A percentile compares a stretch with the other conserved stretches of the same genome.
Conservation (phyloP, 2,797 vertebrate genomes). For the Phaenicophaeus curvirostris region DNA sequence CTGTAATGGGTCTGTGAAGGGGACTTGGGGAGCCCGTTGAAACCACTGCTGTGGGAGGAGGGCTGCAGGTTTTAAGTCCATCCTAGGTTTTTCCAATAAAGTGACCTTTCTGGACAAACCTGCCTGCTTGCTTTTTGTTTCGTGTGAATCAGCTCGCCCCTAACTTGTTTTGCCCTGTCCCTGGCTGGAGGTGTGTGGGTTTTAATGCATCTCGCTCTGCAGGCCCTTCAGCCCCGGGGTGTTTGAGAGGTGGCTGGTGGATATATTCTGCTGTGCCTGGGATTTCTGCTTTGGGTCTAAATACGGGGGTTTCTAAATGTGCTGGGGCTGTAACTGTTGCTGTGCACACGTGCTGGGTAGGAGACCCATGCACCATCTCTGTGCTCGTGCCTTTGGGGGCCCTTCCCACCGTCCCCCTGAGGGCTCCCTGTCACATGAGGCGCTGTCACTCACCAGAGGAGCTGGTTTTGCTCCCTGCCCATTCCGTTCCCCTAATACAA, state of each 20-base stretch:
- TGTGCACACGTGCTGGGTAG: no score
- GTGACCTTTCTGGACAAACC: slow-evolving; percentile 71
- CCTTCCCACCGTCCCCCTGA: no score
- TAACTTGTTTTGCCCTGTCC: rapidly evolving
- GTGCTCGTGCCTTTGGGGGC: no score
- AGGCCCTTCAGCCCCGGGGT: neutral
- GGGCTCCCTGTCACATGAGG: no score
- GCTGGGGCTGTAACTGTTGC: no score
- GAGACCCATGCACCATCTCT: no score
- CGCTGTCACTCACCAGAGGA: no score
- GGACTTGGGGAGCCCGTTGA: slow-evolving; percentile 63
- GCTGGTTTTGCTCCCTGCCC: no score
- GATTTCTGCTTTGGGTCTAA: no score
- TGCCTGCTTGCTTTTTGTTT: neutral
- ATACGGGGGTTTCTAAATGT: rapidly evolving
- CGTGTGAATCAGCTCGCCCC: neutral
- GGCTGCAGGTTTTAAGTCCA: slow-evolving; percentile 53
- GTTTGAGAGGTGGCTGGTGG: neutral
- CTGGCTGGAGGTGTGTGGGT: neutral
- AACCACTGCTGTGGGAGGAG: slow-evolving; percentile 70
- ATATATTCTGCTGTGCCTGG: neutral
- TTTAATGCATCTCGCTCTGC: neutral
- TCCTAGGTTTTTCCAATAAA: slow-evolving; percentile 75
- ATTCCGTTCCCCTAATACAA: no score
- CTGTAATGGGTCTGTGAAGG: slow-evolving; percentile 27